A percentile compares a stretch with the other conserved stretches of the same genome.
phyloP scores from a whole-genome alignment of 2,888 invertebrate genomes.

The Synergus japonicus region DNA sequence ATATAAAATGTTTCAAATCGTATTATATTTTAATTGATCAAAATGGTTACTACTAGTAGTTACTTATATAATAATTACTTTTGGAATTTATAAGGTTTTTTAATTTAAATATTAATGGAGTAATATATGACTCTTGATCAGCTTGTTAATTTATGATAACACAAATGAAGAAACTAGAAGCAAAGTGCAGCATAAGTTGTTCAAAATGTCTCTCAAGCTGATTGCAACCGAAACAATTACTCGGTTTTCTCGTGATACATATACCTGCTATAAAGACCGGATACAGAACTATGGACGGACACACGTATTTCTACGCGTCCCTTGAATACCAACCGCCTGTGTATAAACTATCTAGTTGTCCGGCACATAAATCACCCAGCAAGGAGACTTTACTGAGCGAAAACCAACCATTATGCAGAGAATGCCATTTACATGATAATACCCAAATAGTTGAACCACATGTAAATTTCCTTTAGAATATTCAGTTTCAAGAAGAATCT shows the following conservation, averaged over 20 bases:
- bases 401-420: conserved; percentile 32
- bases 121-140: no score
- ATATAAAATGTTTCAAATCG: no score
- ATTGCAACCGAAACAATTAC: neutral
- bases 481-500: conserved; percentile 8
- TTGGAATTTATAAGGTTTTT: no score
- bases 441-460: conserved; percentile 1
- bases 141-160: no score
- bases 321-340: neutral
- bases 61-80: no score
- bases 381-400: conserved; percentile 13
- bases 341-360: conserved; percentile 32
- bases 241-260: neutral
- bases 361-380: conserved; percentile 20
- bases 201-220: neutral
- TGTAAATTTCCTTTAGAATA: neutral
- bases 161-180: no score
- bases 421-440: conserved; percentile 24
- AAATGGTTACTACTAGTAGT: no score
- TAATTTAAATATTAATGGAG: no score
- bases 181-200: neutral
- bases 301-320: conserved; percentile 17
- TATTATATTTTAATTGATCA: no score
- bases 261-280: conserved; percentile 11
- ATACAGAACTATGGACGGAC: neutral